phyloP scores from a whole-genome alignment of 2,113 vertebrate genomes.

The Solea senegalensis region DNA sequence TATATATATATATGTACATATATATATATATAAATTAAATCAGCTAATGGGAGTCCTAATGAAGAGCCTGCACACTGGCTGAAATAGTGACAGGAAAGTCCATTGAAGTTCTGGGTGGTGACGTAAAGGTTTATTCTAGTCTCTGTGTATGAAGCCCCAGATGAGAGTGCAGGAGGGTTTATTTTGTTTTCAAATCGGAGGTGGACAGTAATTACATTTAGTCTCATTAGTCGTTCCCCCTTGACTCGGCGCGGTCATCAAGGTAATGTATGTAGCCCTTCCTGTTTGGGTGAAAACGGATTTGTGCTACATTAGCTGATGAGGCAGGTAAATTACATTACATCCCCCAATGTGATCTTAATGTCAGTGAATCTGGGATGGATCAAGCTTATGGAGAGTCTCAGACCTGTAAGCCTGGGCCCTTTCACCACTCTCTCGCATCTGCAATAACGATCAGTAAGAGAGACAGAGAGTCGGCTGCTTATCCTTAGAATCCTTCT shows the following conservation, averaged over 20 bases:
- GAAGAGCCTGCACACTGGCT: constrained; percentile 34
- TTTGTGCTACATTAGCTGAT: constrained; percentile 86
- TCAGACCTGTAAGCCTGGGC: constrained; percentile 44
- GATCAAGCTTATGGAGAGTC: constrained; percentile 53
- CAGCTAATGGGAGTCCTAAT: constrained; percentile 67
- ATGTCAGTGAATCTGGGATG: constrained; percentile 76
- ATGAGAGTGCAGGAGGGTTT: constrained; percentile 61
- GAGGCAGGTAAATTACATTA: constrained; percentile 84
- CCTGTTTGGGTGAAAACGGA: constrained; percentile 81
- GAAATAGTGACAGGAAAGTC: constrained; percentile 64
- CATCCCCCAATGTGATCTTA: constrained; percentile 81
- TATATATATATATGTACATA: not conserved
- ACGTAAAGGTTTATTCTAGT: constrained; percentile 53
- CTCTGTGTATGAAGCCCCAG: constrained; percentile 18
- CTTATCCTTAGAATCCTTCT: constrained; percentile 36
- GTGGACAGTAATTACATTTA: constrained; percentile 82
- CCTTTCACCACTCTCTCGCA: constrained; percentile 15
- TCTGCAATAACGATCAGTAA: constrained; percentile 16
- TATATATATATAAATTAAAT: constrained; percentile 12
- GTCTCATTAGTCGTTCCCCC: constrained; percentile 77
- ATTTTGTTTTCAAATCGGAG: constrained; percentile 77
- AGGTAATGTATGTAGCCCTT: constrained; percentile 83
- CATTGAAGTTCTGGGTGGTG: constrained; percentile 40
- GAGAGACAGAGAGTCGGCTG: constrained; percentile 2
- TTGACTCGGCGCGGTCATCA: constrained; percentile 78